Evolutionary conservation across 1,140 invertebrate species (phyloP), one percentile per base, ranked within the genome.

Genomic region (Heterodera carotae): DNA sequence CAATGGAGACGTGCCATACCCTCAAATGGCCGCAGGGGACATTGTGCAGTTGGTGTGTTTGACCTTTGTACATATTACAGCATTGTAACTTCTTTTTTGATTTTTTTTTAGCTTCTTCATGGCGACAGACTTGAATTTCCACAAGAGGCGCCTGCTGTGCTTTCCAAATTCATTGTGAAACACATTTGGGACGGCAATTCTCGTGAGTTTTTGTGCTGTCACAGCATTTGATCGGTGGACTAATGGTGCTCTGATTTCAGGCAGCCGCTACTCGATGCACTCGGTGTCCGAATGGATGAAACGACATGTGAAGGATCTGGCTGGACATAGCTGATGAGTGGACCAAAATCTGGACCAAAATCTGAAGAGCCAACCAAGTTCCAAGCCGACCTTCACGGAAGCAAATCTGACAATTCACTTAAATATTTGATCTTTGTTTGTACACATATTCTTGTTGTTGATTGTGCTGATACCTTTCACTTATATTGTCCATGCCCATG

Each of bases 1-100:
- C 36, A 33, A 79, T 7, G 77, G 77, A 10, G 80, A n/a, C 10
- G 78, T 69, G 64, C 77, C 77, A 2, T 79, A 70, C 68, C 78
- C 78, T 1, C 29, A 36, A 4, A 81, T 79, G 78, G 73, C 7
- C 33, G 53, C 34, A n/a, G 31, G 36, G 31, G 71, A 80, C 6
- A 25, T 78, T 25, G 67, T n/a, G 53, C 29, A 15, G 8, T 33
- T 27, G 77, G 77, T 78, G 8, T 15, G 77, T 80, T 0, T 6
- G 12, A 43, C 6, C 39, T 10, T 12, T 77, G 7, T n/a, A 64
- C 3, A 25, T 22, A 43, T 76, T 27, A 15, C 22, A 31, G 18
- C 10, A 12, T 12, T 8, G 31, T 3, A n/a, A 27, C 12, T n/a
- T 33, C 33, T 2, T n/a, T 76, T 48, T 22, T 27, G 15, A 3